These are phyloP conservation scores for Periophthalmus modestus DNA, from an alignment of 2,113 vertebrate species.

Conservation along the genomic window DNA sequence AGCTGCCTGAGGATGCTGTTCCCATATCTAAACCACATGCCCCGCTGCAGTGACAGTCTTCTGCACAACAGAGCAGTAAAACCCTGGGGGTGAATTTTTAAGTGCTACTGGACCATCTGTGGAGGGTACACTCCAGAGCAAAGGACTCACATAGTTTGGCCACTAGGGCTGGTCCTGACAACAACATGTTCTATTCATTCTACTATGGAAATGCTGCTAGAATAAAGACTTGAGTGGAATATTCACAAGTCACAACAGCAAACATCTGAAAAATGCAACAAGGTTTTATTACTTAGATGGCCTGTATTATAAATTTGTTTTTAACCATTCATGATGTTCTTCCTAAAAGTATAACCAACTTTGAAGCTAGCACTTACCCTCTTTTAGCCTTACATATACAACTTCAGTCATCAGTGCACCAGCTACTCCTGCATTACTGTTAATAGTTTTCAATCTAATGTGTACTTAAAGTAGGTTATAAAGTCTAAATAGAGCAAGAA, in stretches of 20 bases:
- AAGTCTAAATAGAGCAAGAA: neutral
- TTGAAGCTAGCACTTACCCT: too few species aligned
- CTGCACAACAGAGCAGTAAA: constrained; percentile 80
- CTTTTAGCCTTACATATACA: too few species aligned
- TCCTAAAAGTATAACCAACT: too few species aligned
- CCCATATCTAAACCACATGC: constrained; percentile 79
- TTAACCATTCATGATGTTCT: too few species aligned
- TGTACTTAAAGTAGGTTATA: neutral
- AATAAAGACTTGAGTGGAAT: neutral
- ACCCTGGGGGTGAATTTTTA: constrained; percentile 78
- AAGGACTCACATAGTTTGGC: constrained; percentile 67
- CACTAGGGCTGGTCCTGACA: constrained; percentile 66
- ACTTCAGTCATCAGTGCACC: neutral
- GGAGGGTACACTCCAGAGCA: constrained; percentile 68
- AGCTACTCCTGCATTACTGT: neutral
- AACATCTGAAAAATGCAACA: neutral
- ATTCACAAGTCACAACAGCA: neutral
- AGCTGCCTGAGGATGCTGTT: constrained; percentile 73
- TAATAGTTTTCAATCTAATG: neutral
- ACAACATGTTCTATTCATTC: constrained; percentile 56
- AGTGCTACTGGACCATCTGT: constrained; percentile 82
- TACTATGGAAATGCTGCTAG: constrained; percentile 15
- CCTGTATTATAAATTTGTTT: too few species aligned
- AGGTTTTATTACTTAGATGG: neutral
- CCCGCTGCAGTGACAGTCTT: constrained; percentile 75